Conservation (phyloP, 2,888 invertebrate species). For the Metalampra italica region DNA sequence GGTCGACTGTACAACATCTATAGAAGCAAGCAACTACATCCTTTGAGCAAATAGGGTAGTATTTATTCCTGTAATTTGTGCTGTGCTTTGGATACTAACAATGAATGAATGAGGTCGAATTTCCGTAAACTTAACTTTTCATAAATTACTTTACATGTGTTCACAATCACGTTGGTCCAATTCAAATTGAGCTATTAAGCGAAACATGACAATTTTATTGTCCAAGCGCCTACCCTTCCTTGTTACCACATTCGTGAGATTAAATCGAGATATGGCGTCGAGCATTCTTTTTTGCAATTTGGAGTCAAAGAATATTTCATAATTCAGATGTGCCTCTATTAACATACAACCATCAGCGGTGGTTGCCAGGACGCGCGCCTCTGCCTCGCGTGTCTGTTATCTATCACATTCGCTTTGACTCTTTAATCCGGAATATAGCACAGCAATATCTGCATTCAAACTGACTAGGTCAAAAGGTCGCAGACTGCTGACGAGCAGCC, state of each 20-base stretch:
- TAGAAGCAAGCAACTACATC: too few relatives aligned
- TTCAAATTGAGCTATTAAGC: constrained; percentile 33
- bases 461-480: too few relatives aligned
- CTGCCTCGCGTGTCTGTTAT: too few relatives aligned
- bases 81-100: too few relatives aligned
- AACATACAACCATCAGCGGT: too few relatives aligned
- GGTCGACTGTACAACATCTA: too few relatives aligned
- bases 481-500: too few relatives aligned
- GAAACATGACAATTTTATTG: constrained; percentile 59
- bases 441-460: too few relatives aligned
- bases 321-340: not conserved
- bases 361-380: too few relatives aligned
- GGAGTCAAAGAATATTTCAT: constrained; percentile 36
- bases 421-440: too few relatives aligned
- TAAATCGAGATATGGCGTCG: constrained; percentile 62
- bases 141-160: not conserved
- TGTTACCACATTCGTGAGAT: constrained; percentile 60
- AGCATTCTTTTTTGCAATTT: constrained; percentile 66
- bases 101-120: not conserved
- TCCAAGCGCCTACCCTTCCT: constrained; percentile 56
- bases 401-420: too few relatives aligned
- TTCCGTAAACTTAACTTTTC: not conserved
- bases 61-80: not conserved
- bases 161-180: constrained; percentile 11
- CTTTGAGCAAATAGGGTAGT: too few relatives aligned